Percentiles rank a stretch among this genome's conserved stretches.
These are phyloP conservation scores for Colletes latitarsis DNA, from an alignment of 1,140 invertebrate genomes.

Conservation along the genomic window DNA sequence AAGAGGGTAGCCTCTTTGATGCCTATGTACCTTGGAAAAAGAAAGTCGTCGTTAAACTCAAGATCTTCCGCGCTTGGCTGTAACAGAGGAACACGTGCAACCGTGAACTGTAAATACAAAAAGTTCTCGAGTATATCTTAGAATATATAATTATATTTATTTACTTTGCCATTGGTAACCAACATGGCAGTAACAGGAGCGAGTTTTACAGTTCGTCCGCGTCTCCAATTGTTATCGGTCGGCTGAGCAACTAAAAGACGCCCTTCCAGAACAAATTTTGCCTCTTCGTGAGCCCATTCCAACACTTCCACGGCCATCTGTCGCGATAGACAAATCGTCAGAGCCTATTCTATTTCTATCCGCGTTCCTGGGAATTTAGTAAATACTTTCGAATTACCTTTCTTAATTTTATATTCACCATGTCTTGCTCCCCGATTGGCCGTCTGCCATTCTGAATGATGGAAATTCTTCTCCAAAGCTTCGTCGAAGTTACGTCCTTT, in stretches of 20 bases:
- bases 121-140: background rate
- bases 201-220: constrained; percentile 93
- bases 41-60: constrained; percentile 76
- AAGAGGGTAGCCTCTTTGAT: constrained; percentile 93
- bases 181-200: constrained; percentile 92
- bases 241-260: constrained; percentile 92
- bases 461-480: constrained; percentile 93
- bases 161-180: constrained; percentile 92
- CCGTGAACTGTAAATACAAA: background rate
- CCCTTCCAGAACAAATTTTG: constrained; percentile 93
- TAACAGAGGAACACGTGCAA: constrained; percentile 38
- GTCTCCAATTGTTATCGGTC: constrained; percentile 94
- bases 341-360: background rate
- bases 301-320: constrained; percentile 95
- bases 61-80: constrained; percentile 81
- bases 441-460: constrained; percentile 87
- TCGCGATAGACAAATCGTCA: constrained; percentile 26
- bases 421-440: constrained; percentile 89
- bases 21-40: constrained; percentile 86
- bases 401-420: constrained; percentile 92
- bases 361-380: too few relatives aligned
- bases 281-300: constrained; percentile 96
- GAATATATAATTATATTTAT: constrained; percentile 1
- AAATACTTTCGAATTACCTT: constrained; percentile 80
- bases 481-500: constrained; percentile 92